Conservation (phyloP, 2,888 invertebrate species). For the Euproctis similis region DNA sequence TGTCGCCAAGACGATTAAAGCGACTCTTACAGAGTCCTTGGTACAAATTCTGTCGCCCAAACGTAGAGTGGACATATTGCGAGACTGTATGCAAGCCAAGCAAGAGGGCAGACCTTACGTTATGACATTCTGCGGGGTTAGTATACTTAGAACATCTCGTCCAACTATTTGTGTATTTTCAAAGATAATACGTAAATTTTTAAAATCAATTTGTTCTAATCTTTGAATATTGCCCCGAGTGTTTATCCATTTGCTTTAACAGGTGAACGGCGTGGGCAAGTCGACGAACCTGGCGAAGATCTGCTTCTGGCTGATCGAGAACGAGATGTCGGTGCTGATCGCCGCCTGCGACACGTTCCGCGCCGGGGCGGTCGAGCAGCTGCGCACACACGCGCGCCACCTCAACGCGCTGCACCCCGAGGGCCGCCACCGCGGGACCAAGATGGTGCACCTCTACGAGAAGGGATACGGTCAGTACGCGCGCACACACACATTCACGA, state of each 20-base stretch:
- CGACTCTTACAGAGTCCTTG: constrained; percentile 91
- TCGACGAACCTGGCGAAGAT: constrained; percentile 99
- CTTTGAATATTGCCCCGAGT: no score
- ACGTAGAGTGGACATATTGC: constrained; percentile 94
- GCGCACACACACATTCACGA: no score
- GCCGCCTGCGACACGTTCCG: constrained; percentile 99
- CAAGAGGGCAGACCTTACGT: constrained; percentile 91
- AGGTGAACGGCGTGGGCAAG: constrained; percentile 97
- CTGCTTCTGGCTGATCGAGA: constrained; percentile 99
- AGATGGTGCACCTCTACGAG: constrained; percentile 96
- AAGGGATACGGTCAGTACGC: constrained; percentile 98
- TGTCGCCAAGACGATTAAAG: constrained; percentile 90
- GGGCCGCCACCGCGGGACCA: constrained; percentile 79
- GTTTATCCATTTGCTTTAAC: constrained; percentile 1
- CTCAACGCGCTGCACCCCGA: constrained; percentile 95
- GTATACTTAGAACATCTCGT: no score
- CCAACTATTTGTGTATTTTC: no score
- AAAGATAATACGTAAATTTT: no score
- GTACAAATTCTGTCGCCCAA: constrained; percentile 96
- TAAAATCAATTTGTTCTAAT: no score
- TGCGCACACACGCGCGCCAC: constrained; percentile 94
- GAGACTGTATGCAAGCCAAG: constrained; percentile 95
- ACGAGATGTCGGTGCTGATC: constrained; percentile 95
- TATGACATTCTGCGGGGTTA: constrained; percentile 96
- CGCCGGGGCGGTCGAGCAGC: constrained; percentile 98